Percentiles rank a stretch among this genome's conserved stretches.
These are phyloP conservation scores for Gobionotothen gibberifrons DNA, from an alignment of 2,797 vertebrate genomes.

Conservation along the genomic window DNA sequence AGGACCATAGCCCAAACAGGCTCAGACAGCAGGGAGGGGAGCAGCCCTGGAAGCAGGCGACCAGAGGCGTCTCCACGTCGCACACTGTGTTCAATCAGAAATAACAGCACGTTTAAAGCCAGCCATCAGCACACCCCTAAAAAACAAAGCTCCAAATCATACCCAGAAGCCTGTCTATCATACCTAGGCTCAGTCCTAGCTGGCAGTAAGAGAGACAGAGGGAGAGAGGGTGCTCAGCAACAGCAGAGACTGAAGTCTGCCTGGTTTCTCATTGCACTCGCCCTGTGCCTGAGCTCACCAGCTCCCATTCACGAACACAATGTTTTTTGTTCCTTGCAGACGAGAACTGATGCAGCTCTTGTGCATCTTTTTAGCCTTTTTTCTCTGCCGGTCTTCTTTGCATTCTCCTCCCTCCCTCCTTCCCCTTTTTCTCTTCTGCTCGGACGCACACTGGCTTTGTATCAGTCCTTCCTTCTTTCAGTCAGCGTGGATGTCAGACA, in stretches of 20 bases:
- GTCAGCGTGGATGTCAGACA: conserved; percentile 78
- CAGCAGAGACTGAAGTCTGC: conserved; percentile 67
- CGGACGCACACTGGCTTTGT: conserved; percentile 58
- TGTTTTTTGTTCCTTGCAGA: conserved; percentile 75
- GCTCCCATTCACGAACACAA: conserved; percentile 78
- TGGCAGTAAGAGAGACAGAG: conserved; percentile 62
- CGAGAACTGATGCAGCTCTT: conserved; percentile 75
- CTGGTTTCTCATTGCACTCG: conserved; percentile 73
- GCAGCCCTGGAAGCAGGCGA: conserved; percentile 56
- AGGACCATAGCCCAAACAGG: conserved; percentile 78
- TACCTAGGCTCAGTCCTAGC: conserved; percentile 67
- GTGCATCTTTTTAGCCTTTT: conserved; percentile 68
- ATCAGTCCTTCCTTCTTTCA: conserved; percentile 72
- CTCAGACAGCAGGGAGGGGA: conserved; percentile 69
- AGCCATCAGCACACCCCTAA: conserved; percentile 66
- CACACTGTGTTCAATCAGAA: conserved; percentile 76
- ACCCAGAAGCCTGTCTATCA: conserved; percentile 65
- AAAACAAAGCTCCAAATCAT: conserved; percentile 73
- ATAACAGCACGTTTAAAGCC: conserved; percentile 76
- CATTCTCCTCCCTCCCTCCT: conserved; percentile 58
- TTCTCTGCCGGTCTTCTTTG: conserved; percentile 41
- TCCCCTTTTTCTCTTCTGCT: conserved; percentile 53
- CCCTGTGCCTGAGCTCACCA: conserved; percentile 70
- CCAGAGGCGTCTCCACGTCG: conserved; percentile 73
- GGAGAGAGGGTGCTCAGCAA: conserved; percentile 62